Evolutionary conservation across 2,113 vertebrate genomes (phyloP).

Genomic region (Chaetops frenatus): DNA sequence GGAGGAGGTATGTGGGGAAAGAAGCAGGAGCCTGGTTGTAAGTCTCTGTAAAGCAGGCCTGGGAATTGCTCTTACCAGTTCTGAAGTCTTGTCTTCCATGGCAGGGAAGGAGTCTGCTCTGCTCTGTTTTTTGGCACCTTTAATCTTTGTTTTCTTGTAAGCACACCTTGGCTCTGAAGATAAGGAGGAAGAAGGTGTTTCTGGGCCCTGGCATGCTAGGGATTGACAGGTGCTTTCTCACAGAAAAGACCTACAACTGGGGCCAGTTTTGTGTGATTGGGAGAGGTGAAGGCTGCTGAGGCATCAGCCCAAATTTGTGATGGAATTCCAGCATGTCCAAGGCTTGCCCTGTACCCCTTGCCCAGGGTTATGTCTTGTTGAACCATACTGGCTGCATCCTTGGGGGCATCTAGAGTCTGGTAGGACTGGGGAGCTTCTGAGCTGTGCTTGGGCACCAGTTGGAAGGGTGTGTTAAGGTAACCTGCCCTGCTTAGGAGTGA

Average conservation of each 20-base stretch:
- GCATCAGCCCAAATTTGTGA: not conserved
- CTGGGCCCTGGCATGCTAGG: not conserved
- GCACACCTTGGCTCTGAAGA: not conserved
- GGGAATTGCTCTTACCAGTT: not conserved
- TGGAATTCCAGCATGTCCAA: not conserved
- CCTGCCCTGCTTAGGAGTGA: not conserved
- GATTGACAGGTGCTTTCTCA: not conserved
- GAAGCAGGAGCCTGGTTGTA: not conserved
- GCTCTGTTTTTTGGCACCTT: not conserved
- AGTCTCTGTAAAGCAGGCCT: not conserved
- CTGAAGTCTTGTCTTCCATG: not conserved
- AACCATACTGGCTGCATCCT: fast-evolving
- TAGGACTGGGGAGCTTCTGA: not conserved
- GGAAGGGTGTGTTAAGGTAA: fast-evolving
- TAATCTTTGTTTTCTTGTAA: not conserved
- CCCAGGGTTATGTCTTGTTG: not conserved
- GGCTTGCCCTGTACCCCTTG: not conserved
- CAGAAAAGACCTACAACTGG: not conserved
- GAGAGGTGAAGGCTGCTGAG: not conserved
- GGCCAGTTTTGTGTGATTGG: fast-evolving
- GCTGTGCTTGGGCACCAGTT: not conserved
- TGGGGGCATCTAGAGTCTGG: not conserved
- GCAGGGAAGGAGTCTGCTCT: not conserved
- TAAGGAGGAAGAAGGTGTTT: not conserved
- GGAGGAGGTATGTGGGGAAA: not conserved